phyloP scores from a whole-genome alignment of 2,113 vertebrate species.

The Gobiocypris rarus region DNA sequence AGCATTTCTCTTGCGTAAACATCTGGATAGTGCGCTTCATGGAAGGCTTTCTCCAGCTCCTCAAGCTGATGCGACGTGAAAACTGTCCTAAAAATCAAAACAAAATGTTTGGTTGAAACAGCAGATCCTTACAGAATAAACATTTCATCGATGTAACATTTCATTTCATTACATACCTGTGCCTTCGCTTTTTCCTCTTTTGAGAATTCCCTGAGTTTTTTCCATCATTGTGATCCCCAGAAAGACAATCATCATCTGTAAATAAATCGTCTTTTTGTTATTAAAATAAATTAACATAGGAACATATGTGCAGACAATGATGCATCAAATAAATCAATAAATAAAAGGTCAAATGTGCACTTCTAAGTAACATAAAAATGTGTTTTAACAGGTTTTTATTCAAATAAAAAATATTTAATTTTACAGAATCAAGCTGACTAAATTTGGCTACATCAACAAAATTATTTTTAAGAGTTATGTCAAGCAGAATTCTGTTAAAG shows the following conservation, averaged over 20 bases:
- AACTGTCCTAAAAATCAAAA: conserved; percentile 81
- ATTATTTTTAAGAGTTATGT: too few species aligned
- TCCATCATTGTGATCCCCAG: conserved; percentile 78
- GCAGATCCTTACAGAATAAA: background rate
- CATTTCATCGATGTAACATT: background rate
- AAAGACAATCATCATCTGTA: conserved; percentile 87
- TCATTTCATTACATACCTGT: conserved; percentile 79
- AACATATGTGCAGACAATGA: background rate
- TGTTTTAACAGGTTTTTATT: background rate
- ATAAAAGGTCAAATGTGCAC: background rate
- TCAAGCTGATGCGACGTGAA: conserved; percentile 95
- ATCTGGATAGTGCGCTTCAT: conserved; percentile 94
- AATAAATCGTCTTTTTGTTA: conserved; percentile 8
- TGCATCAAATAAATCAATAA: background rate
- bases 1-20: conserved; percentile 95
- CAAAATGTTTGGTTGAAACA: background rate
- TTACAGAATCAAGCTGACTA: background rate
- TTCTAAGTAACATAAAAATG: background rate
- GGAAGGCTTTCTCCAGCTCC: conserved; percentile 95
- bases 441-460: too few species aligned
- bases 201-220: conserved; percentile 77
- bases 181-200: conserved; percentile 91
- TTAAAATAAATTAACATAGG: background rate
- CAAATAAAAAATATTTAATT: background rate
- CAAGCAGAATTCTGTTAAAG: too few species aligned